Evolutionary conservation across 2,888 invertebrate genomes (phyloP), one percentile per base, ranked within the genome.

Genomic region (Drosophila ezoana): DNA sequence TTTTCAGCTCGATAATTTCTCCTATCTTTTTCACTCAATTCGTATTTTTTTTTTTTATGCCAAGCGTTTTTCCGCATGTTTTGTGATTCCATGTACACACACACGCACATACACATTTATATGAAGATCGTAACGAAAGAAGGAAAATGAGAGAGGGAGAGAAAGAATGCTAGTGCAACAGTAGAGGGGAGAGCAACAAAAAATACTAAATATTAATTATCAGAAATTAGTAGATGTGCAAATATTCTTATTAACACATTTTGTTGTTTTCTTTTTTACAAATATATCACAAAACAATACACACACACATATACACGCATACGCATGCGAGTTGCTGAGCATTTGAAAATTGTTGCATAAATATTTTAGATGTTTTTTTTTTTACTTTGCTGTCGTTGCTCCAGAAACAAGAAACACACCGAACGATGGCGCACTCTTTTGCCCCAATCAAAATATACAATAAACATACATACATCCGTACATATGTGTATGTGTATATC

Each of bases 391-490:
- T 59, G 45, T 57, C 59, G 37, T 66, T 67, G 61, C 48, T 72
- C 54, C 65, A 78, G 51, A 56, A 66, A 75, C 78, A 75, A 78
- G 65, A 75, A 62, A 78, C 56, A 72, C 63, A 60, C 76, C 68
- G 72, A 59, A 57, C 65, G 63, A 59, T 64, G 66, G 67, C 71
- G 53, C 68, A 77, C 78, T 74, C 62, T 77, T 73, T 67, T 74
- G 72, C 72, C 71, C 64, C 82, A 80, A 82, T 82, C 83, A 70
- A 69, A 79, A 72, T 79, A 73, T 84, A 82, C 86, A 79, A 72
- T 81, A 79, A 79, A 79, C 74, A 81, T 70, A 70, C 65, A 69
- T 63, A 76, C 43, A 44, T 59, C 16, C 33, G 59, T 37, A 62
- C 37, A 59, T 45, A 48, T 54, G 40, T 49, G 44, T 58, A 51